Evolutionary conservation across 2,113 vertebrate species (phyloP), one percentile per base, ranked within the genome.

Genomic region (Trichechus manatus): DNA sequence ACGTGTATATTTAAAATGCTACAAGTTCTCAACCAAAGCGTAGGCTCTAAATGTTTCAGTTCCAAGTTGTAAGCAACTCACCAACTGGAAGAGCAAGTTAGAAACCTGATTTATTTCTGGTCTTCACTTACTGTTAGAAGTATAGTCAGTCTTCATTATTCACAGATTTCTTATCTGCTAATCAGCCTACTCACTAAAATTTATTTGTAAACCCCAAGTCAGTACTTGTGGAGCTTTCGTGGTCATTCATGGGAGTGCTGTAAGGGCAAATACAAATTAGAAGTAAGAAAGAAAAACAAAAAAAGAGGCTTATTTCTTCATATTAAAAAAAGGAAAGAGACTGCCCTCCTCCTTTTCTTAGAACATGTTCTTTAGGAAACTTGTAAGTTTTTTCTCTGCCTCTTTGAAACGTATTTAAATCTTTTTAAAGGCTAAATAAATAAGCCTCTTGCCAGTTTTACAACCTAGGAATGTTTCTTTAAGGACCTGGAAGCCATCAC

Each of bases 21-120:
- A 5, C 11, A 85, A 82, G 9, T 93, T 94, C 85, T 96, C 31
- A 80, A 66, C 31, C 33, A 42, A 78, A 85, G 20, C 50, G 5
- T 63, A 22, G 13, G 20, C 20, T 78, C 33, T 72, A 36, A 75
- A 56, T 64, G 9, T 75, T 93, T 91, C 27, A 91, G 29, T 36
- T 79, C 36, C 59, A 94, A 61, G 66, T 92, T 93, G 64, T 72
- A 78, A 89, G 77, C 23, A 88, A 66, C 31, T 87, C 36, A 63
- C 22, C 22, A 78, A 36, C 11, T 89, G 39, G 36, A 87, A 93
- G 75, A 95, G 14, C 25, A 56, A 53, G 36, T 89, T 92, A 29
- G 31, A 56, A 95, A n/a, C 85, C 25, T 84, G 25, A 31, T 82
- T 78, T 75, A 70, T 93, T 87, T 93, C 61, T 94, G 25, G 53